Conservation (phyloP, 2,888 invertebrate species). For the Yponomeuta plumbellus region DNA sequence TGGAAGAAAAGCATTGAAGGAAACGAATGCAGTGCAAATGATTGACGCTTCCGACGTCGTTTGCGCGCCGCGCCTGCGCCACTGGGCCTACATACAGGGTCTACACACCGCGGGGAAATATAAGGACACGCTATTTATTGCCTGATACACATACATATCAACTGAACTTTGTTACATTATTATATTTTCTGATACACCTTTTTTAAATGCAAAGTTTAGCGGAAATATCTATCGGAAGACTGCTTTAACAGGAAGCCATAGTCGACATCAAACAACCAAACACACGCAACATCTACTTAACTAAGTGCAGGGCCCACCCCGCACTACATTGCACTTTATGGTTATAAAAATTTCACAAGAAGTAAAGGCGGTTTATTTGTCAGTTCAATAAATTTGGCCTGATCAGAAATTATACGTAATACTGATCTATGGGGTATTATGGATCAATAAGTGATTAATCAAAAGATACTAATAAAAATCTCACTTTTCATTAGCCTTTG, state of each 20-base stretch:
- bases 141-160: slow-evolving; percentile 14
- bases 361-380: slow-evolving; percentile 67
- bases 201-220: slow-evolving; percentile 67
- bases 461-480: slow-evolving; percentile 49
- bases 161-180: slow-evolving; percentile 9
- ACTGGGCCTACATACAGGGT: neutral
- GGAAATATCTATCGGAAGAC: slow-evolving; percentile 75
- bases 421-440: slow-evolving; percentile 65
- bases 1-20: slow-evolving; percentile 64
- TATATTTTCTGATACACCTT: slow-evolving; percentile 36
- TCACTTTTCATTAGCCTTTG: slow-evolving; percentile 48
- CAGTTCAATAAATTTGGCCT: slow-evolving; percentile 73
- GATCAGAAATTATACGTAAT: slow-evolving; percentile 58
- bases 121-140: slow-evolving; percentile 13
- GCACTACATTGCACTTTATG: slow-evolving; percentile 64
- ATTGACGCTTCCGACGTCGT: slow-evolving; percentile 54
- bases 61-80: slow-evolving; percentile 37
- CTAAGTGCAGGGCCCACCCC: slow-evolving; percentile 57
- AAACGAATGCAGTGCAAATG: slow-evolving; percentile 67
- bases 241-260: slow-evolving; percentile 74
- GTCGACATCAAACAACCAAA: slow-evolving; percentile 61
- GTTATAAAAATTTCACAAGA: slow-evolving; percentile 58
- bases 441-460: slow-evolving; percentile 39
- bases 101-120: slow-evolving; percentile 10
- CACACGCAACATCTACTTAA: slow-evolving; percentile 42